Conservation (phyloP, 2,113 vertebrate genomes). For the Forbesichthys agassizii region DNA sequence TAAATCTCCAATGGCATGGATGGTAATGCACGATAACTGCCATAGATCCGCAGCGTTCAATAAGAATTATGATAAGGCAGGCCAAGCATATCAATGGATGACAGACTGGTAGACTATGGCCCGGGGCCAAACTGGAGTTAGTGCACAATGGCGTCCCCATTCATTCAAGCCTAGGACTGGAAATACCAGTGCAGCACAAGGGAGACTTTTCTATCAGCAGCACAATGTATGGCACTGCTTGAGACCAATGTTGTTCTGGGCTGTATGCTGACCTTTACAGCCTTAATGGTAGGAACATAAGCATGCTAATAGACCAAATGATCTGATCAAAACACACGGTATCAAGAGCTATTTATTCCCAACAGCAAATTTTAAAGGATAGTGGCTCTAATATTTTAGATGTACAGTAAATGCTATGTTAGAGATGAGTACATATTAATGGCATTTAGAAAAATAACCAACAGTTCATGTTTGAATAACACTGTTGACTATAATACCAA, state of each 20-base stretch:
- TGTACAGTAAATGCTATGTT: not conserved
- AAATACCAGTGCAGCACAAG: conserved; percentile 72
- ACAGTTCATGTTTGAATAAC: conserved; percentile 6
- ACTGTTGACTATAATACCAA: conserved; percentile 19
- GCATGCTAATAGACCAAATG: conserved; percentile 38
- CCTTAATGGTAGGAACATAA: conserved; percentile 49
- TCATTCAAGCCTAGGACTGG: conserved; percentile 57
- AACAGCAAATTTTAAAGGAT: not conserved
- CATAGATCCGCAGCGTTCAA: conserved; percentile 64
- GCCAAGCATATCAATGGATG: conserved; percentile 72
- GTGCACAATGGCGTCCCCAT: conserved; percentile 60
- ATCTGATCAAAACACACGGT: not conserved
- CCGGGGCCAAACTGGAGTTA: conserved; percentile 64
- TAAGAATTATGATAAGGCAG: conserved; percentile 71
- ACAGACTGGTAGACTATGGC: conserved; percentile 72
- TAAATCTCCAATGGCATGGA: conserved; percentile 69
- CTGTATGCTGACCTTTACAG: conserved; percentile 61
- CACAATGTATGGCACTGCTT: conserved; percentile 60
- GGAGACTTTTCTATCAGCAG: conserved; percentile 57
- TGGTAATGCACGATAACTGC: conserved; percentile 69
- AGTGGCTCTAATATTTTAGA: too few species aligned
- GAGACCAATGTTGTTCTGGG: conserved; percentile 58
- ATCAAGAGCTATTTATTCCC: not conserved
- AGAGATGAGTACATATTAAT: not conserved
- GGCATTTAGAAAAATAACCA: not conserved